Percentiles rank a stretch among this genome's conserved stretches.
phyloP scores from a whole-genome alignment of 2,113 vertebrate species.

The Steatornis caripensis region DNA sequence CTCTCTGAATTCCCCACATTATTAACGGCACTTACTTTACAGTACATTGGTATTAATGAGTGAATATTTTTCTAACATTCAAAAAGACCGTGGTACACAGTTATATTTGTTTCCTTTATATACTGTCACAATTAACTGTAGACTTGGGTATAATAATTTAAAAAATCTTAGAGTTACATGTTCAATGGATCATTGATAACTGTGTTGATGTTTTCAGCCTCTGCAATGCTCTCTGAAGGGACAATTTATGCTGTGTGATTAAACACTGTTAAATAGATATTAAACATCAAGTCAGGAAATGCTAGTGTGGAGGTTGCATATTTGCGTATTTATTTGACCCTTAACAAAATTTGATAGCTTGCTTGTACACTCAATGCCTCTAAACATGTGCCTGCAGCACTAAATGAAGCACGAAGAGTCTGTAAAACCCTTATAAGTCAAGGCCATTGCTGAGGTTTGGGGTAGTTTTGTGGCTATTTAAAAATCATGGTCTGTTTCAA shows the following conservation, averaged over 20 bases:
- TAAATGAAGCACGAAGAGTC: not conserved
- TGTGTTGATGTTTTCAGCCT: not conserved
- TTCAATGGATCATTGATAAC: not conserved
- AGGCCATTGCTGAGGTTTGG: not conserved
- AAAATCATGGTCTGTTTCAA: not conserved
- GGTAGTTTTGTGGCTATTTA: not conserved
- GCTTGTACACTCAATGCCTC: rapidly evolving
- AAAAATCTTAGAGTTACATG: not conserved
- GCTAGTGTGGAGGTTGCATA: not conserved
- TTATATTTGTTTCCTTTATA: not conserved
- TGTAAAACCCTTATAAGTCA: not conserved
- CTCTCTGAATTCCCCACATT: not conserved
- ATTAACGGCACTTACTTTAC: not conserved
- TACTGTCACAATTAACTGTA: not conserved
- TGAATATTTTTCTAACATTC: not conserved
- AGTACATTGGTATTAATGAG: not conserved
- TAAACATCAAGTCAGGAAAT: not conserved
- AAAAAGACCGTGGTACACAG: not conserved
- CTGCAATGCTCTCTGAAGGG: not conserved
- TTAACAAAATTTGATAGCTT: not conserved
- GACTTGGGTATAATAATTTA: not conserved
- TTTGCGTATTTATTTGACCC: not conserved
- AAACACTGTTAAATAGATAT: not conserved
- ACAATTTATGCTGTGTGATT: not conserved
- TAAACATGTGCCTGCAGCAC: not conserved